These are phyloP conservation scores for Drosophila prostipennis DNA, from an alignment of 2,888 invertebrate genomes.

Conservation along the genomic window DNA sequence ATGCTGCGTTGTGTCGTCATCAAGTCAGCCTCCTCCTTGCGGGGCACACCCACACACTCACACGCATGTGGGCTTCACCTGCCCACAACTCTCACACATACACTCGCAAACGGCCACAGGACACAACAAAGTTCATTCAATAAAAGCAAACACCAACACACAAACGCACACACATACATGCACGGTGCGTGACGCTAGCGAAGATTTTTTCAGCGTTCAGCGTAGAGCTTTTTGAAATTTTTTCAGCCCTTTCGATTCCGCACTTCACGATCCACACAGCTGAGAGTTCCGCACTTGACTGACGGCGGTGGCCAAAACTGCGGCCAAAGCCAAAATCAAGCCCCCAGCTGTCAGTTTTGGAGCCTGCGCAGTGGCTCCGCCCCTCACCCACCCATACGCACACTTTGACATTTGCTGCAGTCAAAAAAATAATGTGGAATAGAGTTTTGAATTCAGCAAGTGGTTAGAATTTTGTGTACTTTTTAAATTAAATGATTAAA, in stretches of 20 bases:
- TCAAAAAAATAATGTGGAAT: not conserved
- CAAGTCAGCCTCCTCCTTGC: conserved; percentile 61
- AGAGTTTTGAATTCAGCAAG: too few species aligned
- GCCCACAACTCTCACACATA: conserved; percentile 24
- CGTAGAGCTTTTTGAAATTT: conserved; percentile 32
- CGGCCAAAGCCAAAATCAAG: conserved; percentile 21
- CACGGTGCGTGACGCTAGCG: conserved; percentile 58
- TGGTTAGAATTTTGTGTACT: too few species aligned
- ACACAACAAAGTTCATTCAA: conserved; percentile 38
- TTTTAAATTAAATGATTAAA: too few species aligned
- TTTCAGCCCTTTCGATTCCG: conserved; percentile 58
- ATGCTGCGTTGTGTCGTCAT: conserved; percentile 69
- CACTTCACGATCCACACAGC: conserved; percentile 70
- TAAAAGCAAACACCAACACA: conserved; percentile 21
- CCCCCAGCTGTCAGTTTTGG: conserved; percentile 52
- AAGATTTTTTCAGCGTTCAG: conserved; percentile 58
- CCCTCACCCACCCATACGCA: conserved; percentile 3
- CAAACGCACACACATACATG: conserved; percentile 61
- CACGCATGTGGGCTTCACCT: conserved; percentile 19
- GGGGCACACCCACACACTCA: conserved; percentile 20
- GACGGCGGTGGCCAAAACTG: conserved; percentile 31
- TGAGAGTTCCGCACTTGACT: conserved; percentile 79
- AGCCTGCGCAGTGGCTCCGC: conserved; percentile 62
- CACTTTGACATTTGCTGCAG: conserved; percentile 47
- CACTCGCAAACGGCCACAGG: conserved; percentile 26